phyloP scores from a whole-genome alignment of 2,888 invertebrate species.

The Desoria tigrina region DNA sequence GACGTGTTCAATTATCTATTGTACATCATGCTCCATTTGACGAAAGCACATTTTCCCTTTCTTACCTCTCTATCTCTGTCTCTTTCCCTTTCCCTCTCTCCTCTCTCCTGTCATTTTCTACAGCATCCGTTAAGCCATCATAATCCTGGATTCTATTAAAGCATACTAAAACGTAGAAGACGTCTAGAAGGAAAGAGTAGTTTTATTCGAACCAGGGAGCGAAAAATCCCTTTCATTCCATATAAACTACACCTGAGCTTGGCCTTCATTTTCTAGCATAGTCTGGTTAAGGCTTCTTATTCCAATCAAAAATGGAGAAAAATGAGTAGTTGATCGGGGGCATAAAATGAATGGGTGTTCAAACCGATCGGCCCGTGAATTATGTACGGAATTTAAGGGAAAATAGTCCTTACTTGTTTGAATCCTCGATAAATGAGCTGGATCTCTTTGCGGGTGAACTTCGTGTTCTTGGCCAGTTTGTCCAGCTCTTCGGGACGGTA shows the following conservation, averaged over 20 bases:
- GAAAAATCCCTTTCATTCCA: too few relatives aligned
- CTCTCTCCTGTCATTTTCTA: neutral
- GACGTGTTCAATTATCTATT: conserved; percentile 20
- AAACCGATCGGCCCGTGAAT: too few relatives aligned
- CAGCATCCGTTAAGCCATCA: neutral
- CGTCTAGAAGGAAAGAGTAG: neutral
- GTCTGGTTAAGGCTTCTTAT: too few relatives aligned
- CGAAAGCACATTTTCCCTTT: neutral
- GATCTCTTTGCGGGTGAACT: conserved; percentile 80
- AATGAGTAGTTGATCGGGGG: too few relatives aligned
- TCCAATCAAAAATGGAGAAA: too few relatives aligned
- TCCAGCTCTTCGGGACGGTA: conserved; percentile 80
- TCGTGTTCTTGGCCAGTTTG: conserved; percentile 73
- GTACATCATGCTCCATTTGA: conserved; percentile 2
- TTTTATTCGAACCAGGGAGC: too few relatives aligned
- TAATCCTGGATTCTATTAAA: conserved; percentile 3
- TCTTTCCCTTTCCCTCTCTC: too few relatives aligned
- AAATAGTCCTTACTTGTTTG: conserved; percentile 75
- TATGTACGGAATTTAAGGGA: too few relatives aligned
- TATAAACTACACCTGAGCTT: too few relatives aligned
- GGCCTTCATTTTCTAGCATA: too few relatives aligned
- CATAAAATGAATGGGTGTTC: too few relatives aligned
- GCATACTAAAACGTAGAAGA: neutral
- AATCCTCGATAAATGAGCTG: conserved; percentile 88
- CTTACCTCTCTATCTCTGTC: neutral